A percentile compares a stretch with the other conserved stretches of the same genome.
These are phyloP conservation scores for Protonibea diacanthus DNA, from an alignment of 2,797 vertebrate genomes.

Conservation along the genomic window DNA sequence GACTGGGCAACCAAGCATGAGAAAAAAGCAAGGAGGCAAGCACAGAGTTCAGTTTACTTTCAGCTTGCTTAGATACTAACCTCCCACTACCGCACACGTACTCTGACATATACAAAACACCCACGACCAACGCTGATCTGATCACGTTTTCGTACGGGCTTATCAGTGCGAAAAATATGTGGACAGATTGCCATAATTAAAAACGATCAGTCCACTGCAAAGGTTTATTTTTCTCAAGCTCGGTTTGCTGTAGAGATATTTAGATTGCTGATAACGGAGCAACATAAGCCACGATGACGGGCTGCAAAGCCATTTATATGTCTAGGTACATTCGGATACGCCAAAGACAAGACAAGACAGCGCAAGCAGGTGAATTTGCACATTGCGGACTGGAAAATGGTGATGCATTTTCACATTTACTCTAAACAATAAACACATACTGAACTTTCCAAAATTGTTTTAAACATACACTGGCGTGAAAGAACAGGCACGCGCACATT, in stretches of 20 bases:
- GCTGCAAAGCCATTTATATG: slow-evolving; percentile 4
- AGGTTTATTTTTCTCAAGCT: slow-evolving; percentile 28
- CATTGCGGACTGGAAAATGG: background rate
- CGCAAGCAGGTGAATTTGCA: background rate
- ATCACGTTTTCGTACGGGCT: slow-evolving; percentile 34
- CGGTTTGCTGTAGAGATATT: slow-evolving; percentile 37
- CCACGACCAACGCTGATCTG: slow-evolving; percentile 43
- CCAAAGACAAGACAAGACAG: background rate
- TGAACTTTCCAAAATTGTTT: background rate
- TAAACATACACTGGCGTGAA: background rate
- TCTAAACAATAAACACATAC: background rate
- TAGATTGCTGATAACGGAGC: slow-evolving; percentile 34
- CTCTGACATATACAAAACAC: slow-evolving; percentile 7
- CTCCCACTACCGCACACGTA: slow-evolving; percentile 9
- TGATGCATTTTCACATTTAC: background rate
- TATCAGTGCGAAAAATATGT: slow-evolving; percentile 45
- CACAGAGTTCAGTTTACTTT: slow-evolving; percentile 20
- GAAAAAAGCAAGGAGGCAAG: slow-evolving; percentile 44
- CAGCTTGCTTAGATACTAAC: slow-evolving; percentile 9
- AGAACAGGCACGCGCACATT: background rate
- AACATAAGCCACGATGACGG: slow-evolving; percentile 5
- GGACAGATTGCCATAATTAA: slow-evolving; percentile 52
- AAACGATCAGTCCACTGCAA: slow-evolving; percentile 49
- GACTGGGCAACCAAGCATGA: slow-evolving; percentile 2
- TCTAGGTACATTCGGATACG: slow-evolving; percentile 2